Base-by-base conservation (phyloP, 1,140 invertebrate species). In the Drosophila ananassae region DNA sequence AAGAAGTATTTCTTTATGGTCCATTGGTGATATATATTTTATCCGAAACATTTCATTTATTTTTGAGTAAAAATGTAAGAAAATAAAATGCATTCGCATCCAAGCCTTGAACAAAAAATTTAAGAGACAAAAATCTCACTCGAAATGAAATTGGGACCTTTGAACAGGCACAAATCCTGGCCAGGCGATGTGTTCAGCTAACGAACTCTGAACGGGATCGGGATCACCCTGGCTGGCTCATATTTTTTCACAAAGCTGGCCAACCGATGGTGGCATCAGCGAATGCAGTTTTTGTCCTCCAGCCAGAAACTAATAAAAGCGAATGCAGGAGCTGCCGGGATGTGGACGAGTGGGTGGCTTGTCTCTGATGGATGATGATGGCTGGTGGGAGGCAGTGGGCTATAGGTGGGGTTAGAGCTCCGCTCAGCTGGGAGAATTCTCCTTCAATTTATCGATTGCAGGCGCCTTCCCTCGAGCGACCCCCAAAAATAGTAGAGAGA, bases 241-340 rank as follows among this genome's bases (percentile, higher is more conserved):
- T 53, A 57, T 77, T 78, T 81, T 80, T 87, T 72, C 73, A 81
- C 68, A 77, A 87, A 81, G 64, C 56, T 34, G 50, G 22, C 41
- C 48, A 46, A 21, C 37, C 52, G 34, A 37, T 37, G 59, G 32
- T 25, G 47, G 50, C 41, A 47, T 47, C 48, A 51, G 54, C n/a
- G 44, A 61, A 76, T 83, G 80, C 79, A 83, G 57, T 81, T 83
- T 79, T 79, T 58, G 52, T 73, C 59, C 57, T 39, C 44, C 60
- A 56, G 41, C 61, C 61, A 53, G 63, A 76, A 76, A 73, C 76
- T 83, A 84, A 79, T 79, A 69, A 69, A 67, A 68, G 32, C 51
- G 63, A 69, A 69, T 69, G 66, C 25, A 37, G 34, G 17, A 25
- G 24, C 17, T 8, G 41, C 41, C 9, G 41, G 41, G 41, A 13